Evolutionary conservation across 2,797 vertebrate genomes (phyloP), one percentile per base, ranked within the genome.

Genomic region (Buphagus erythrorhynchus): DNA sequence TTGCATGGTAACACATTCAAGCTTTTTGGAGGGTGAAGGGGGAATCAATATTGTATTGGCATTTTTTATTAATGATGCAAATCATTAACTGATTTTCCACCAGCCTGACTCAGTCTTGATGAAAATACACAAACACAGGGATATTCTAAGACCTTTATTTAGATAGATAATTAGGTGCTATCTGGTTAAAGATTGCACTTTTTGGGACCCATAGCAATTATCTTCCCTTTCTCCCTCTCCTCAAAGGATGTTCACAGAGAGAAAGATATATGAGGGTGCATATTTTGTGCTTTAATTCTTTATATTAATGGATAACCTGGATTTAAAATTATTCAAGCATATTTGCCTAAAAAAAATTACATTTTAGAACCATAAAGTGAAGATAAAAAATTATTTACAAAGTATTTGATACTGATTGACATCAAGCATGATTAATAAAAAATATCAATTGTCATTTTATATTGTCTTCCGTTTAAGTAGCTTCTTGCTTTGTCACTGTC

Each of bases 331-430:
- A 68, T 52, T 19, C 7, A 33, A 63, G 57, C 6, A 10, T 22
- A 54, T 9, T 38, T 1, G 0, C 29, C 24, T 35, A 35, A 52
- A 49, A 9, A 69, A 48, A 31, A 18, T 14, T 14, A 43, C 1
- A 21, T 49, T 82, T 73, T 36, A 57, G 29, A 80, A 10, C 13
- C 8, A 7, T 24, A 57, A 55, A 45, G 2, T 49, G 25, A 93
- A 88, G 24, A n/a, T 2, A 1, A 4, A 45, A 73, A 72, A 49
- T 3, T 4, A 0, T 36, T 55, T 40, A 5, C 1, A 15, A 54
- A 48, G 15, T 0, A 5, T 67, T 52, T 74, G 6, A 54, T 55
- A 38, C 5, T 57, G 36, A 63, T 18, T 67, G 42, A 9, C 11
- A 25, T 35, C 63, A 71, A 42, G 5, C 7, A 33, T 9, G 10